Percentiles rank a stretch among this genome's conserved stretches.
These are phyloP conservation scores for Pristionchus mayeri DNA, from an alignment of 2,888 invertebrate genomes.

Conservation along the genomic window DNA sequence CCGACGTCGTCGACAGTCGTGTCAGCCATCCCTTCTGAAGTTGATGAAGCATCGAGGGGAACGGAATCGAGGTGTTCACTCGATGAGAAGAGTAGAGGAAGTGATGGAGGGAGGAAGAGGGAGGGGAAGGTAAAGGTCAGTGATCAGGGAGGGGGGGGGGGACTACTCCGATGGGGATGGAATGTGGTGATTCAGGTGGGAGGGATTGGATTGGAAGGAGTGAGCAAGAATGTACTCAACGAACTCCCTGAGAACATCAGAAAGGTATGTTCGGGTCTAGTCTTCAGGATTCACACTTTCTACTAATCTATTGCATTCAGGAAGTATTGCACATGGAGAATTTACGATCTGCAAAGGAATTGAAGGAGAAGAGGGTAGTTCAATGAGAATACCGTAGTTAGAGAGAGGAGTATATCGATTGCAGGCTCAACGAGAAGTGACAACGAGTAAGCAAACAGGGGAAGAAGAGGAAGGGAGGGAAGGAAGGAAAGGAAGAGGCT, in stretches of 20 bases:
- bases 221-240: not conserved
- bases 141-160: not conserved
- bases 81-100: slow-evolving; percentile 12
- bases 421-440: not conserved
- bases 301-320: not conserved
- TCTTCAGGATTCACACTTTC: not conserved
- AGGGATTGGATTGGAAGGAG: not conserved
- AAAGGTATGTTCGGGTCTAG: not conserved
- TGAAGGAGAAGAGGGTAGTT: slow-evolving; percentile 23
- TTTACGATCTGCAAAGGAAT: slow-evolving; percentile 21
- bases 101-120: not conserved
- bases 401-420: not conserved
- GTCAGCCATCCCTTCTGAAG: not conserved
- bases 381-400: not conserved
- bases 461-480: not conserved
- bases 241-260: slow-evolving; percentile 4
- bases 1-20: not conserved
- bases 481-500: not conserved
- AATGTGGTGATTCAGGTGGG: not conserved
- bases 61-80: not conserved
- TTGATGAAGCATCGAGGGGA: slow-evolving; percentile 14
- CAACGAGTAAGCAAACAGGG: not conserved
- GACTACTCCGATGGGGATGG: not conserved
- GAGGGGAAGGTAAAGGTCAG: not conserved
- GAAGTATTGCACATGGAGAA: slow-evolving; percentile 36